Evolutionary conservation across 2,888 invertebrate genomes (phyloP).

Genomic region (Galeruca laticollis): DNA sequence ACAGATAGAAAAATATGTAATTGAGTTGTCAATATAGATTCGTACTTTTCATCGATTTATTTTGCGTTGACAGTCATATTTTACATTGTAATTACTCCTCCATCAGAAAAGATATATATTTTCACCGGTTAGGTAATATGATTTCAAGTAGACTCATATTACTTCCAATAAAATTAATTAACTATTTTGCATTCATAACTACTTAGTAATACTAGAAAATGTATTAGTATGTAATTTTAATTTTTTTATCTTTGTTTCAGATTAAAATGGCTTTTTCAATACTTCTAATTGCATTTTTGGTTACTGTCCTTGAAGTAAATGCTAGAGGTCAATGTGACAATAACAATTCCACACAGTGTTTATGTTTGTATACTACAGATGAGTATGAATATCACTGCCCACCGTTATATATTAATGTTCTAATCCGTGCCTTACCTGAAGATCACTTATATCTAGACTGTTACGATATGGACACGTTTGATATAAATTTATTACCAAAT

Average conservation of each 20-base stretch:
- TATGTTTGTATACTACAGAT: slow-evolving; percentile 47
- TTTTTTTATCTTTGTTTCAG: slow-evolving; percentile 51
- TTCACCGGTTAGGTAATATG: too few relatives aligned
- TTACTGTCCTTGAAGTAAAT: neutral
- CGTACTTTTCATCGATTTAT: too few relatives aligned
- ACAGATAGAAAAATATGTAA: too few relatives aligned
- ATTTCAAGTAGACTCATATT: too few relatives aligned
- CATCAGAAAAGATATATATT: too few relatives aligned
- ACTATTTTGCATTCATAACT: too few relatives aligned
- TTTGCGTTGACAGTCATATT: too few relatives aligned
- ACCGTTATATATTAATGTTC: slow-evolving; percentile 20
- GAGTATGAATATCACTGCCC: slow-evolving; percentile 54
- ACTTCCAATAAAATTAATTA: too few relatives aligned
- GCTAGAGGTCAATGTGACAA: neutral
- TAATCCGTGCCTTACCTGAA: slow-evolving; percentile 40
- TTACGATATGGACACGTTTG: slow-evolving; percentile 44
- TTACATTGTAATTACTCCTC: too few relatives aligned
- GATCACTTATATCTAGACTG: slow-evolving; percentile 48
- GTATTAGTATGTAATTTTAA: too few relatives aligned
- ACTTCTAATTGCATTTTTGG: neutral
- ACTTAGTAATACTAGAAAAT: too few relatives aligned
- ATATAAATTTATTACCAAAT: slow-evolving; percentile 68
- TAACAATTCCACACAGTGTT: neutral
- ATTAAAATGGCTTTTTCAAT: slow-evolving; percentile 26
- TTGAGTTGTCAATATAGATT: too few relatives aligned